Evolutionary conservation across 2,113 vertebrate species (phyloP).

Genomic region (Circaetus cinerascens): DNA sequence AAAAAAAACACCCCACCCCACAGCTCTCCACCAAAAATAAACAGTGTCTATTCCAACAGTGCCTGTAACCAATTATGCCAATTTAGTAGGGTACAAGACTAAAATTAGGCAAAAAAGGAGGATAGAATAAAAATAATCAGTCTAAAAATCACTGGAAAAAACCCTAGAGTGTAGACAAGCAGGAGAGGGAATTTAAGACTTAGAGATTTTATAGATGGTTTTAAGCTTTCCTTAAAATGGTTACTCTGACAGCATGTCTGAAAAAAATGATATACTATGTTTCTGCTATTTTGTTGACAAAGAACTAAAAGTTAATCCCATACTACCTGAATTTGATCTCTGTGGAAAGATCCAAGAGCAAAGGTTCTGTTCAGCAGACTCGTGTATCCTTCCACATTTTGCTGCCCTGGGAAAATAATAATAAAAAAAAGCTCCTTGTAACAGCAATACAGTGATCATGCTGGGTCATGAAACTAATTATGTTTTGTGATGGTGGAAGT

Average conservation of each 20-base stretch:
- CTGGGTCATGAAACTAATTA: conserved; percentile 78
- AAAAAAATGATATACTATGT: background rate
- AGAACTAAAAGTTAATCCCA: conserved; percentile 20
- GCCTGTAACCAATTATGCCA: background rate
- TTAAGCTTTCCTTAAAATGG: background rate
- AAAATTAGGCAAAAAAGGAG: background rate
- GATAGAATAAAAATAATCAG: background rate
- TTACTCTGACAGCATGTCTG: background rate
- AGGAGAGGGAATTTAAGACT: background rate
- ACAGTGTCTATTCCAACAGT: background rate
- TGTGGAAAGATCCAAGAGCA: conserved; percentile 29
- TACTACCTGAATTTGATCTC: conserved; percentile 46
- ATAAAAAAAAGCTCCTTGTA: conserved; percentile 14
- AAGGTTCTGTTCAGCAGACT: background rate
- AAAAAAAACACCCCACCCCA: background rate
- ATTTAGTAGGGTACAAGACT: background rate
- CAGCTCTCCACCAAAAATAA: background rate
- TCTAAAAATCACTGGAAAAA: background rate
- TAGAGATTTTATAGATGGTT: background rate
- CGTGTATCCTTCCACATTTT: background rate
- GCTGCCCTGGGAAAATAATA: conserved; percentile 21
- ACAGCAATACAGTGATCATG: conserved; percentile 46
- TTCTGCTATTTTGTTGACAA: conserved; percentile 43
- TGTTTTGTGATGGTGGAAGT: conserved; percentile 72
- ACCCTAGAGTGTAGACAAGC: accelerated